Conservation (phyloP, 2,113 vertebrate species). For the Pipra filicauda region DNA sequence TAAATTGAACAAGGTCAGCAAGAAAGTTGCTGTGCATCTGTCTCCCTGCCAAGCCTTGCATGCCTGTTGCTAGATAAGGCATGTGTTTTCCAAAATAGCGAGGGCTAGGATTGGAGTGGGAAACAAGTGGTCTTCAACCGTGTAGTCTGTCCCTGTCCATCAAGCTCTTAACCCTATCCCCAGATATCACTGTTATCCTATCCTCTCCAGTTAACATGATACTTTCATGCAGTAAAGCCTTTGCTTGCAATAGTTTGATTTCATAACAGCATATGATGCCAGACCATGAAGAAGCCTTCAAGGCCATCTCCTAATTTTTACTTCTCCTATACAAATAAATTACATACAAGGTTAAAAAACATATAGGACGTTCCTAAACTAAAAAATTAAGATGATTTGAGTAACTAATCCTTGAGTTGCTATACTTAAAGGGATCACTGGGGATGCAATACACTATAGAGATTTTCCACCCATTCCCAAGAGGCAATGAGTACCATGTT, state of each 20-base stretch:
- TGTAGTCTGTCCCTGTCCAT: slow-evolving; percentile 81
- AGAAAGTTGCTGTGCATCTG: slow-evolving; percentile 76
- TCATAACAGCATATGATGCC: slow-evolving; percentile 26
- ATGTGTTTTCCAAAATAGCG: slow-evolving; percentile 91
- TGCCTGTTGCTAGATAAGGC: slow-evolving; percentile 85
- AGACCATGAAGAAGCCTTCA: not conserved
- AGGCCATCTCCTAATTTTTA: not conserved
- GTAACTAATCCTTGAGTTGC: not conserved
- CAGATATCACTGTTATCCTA: slow-evolving; percentile 71
- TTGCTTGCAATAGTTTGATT: slow-evolving; percentile 19
- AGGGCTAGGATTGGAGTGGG: slow-evolving; percentile 78
- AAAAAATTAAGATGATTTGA: not conserved
- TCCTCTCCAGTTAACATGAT: slow-evolving; percentile 50
- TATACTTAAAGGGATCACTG: not conserved
- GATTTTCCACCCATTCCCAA: not conserved
- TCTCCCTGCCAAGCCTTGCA: slow-evolving; percentile 78
- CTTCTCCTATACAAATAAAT: not conserved
- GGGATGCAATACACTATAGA: not conserved
- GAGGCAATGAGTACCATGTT: not conserved
- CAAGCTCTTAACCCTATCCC: slow-evolving; percentile 77
- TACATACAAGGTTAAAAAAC: not conserved
- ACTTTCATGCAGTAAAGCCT: slow-evolving; percentile 36
- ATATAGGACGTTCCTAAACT: not conserved
- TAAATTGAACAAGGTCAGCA: slow-evolving; percentile 80
- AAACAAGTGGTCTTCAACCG: slow-evolving; percentile 70